Conservation (phyloP, 2,888 invertebrate genomes). For the Leptothorax acervorum region DNA sequence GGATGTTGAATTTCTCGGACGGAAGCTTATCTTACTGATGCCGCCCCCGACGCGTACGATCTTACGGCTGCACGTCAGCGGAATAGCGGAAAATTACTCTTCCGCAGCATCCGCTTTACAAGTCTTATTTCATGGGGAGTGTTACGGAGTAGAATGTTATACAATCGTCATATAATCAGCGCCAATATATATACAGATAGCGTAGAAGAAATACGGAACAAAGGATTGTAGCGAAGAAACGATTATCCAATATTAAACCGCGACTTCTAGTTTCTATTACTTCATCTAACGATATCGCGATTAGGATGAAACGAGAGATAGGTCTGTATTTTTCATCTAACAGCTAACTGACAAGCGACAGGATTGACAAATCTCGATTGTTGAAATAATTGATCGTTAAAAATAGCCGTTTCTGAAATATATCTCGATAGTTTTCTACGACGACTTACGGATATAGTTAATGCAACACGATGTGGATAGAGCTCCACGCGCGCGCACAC, state of each 20-base stretch:
- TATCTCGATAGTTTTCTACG: not conserved
- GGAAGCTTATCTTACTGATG: constrained; percentile 56
- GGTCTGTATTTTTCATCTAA: not conserved
- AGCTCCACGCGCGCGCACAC: not conserved
- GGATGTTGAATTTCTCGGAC: constrained; percentile 60
- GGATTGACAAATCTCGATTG: not conserved
- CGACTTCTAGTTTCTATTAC: not conserved
- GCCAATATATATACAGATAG: not conserved
- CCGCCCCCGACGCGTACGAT: constrained; percentile 11
- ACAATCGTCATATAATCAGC: constrained; percentile 19
- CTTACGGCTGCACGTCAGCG: not conserved
- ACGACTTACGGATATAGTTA: not conserved
- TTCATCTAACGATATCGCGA: not conserved
- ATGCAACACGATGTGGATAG: not conserved
- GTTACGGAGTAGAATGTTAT: constrained; percentile 19
- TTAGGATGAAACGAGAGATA: not conserved
- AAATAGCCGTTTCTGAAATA: not conserved
- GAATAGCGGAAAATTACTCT: constrained; percentile 48
- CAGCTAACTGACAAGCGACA: not conserved
- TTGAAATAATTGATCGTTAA: not conserved
- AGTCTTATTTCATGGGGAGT: constrained; percentile 25
- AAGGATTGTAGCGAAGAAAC: not conserved
- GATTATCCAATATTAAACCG: constrained; percentile 1
- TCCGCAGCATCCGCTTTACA: constrained; percentile 31
- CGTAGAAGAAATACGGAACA: not conserved